Evolutionary conservation across 2,888 invertebrate species (phyloP), one percentile per base, ranked within the genome.

Genomic region (Tupiocoris notatus): DNA sequence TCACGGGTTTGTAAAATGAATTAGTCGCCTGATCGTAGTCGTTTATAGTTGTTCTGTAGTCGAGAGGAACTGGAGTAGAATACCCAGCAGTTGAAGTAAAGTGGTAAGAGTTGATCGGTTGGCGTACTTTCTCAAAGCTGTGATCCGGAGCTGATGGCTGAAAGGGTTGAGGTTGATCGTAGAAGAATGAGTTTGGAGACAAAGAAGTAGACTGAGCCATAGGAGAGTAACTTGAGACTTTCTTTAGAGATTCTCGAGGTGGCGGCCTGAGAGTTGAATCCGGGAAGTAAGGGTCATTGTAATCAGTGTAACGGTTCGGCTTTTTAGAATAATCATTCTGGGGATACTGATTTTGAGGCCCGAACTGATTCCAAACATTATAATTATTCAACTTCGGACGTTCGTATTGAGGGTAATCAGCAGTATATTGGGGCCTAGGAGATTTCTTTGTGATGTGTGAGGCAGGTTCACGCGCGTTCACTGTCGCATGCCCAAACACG

Each of bases 401-500:
- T 20, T 66, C 58, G 56, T 77, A 74, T 2, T 39, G 23, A 7
- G 66, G 66, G 22, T 75, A 66, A 56, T 62, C 73, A 7, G 66
- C 57, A 3, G 59, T 56, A 23, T 21, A 56, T 9, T 62, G 74
- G 0, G 76, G 77, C 59, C 75, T 75, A n/a, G 84, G 85, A 79
- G 84, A 81, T 82, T 83, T 87, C 66, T 84, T 86, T 16, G 84
- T 85, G 82, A 86, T 86, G 64, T 86, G 84, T 20, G 83, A 85
- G 58, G 83, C 82, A 79, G 87, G 86, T 80, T 87, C 85, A 80
- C 87, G 84, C 78, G 86, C 86, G 82, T 88, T 87, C 12, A 87
- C 83, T 23, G 87, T 85, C 65, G 88, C 87, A 77, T 88, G 84
- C n/a, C 88, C 88, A 79, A 87, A 88, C 17, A 87, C 85, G 80